Percentiles rank a stretch among this genome's conserved stretches.
These are phyloP conservation scores for Apamea anceps DNA, from an alignment of 2,888 invertebrate species.

Conservation along the genomic window DNA sequence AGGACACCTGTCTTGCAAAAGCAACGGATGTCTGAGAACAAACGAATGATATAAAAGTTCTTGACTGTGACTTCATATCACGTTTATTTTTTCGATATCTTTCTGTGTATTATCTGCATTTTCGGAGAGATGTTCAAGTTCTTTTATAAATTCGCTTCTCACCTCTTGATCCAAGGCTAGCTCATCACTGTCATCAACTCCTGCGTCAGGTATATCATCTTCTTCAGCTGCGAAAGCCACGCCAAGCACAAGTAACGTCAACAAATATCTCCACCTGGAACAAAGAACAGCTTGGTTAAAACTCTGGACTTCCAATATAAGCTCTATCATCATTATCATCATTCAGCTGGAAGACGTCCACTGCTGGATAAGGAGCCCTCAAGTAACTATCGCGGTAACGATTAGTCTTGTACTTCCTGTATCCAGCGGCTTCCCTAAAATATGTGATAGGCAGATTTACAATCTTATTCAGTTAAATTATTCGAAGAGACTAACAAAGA, in stretches of 20 bases:
- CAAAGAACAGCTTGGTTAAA: constrained; percentile 58
- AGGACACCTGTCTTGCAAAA: not conserved
- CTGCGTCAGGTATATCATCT: constrained; percentile 83
- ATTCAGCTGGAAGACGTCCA: not conserved
- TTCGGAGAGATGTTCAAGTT: not conserved
- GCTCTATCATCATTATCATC: not conserved
- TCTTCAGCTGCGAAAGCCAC: constrained; percentile 79
- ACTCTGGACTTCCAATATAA: not conserved
- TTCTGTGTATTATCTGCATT: not conserved
- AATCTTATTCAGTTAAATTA: not conserved
- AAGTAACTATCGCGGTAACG: not conserved
- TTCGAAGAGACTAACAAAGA: constrained; percentile 1
- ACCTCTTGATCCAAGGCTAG: constrained; percentile 84
- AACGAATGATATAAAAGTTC: not conserved
- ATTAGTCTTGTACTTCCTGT: not conserved
- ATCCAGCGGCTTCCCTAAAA: not conserved
- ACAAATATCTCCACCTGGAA: constrained; percentile 83
- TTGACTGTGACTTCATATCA: not conserved
- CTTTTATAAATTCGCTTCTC: constrained; percentile 10
- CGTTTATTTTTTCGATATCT: not conserved
- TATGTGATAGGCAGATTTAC: not conserved
- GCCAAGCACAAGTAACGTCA: constrained; percentile 78
- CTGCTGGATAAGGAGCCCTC: not conserved
- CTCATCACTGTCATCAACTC: constrained; percentile 81
- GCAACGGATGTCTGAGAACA: not conserved